Conservation (phyloP, 2,888 invertebrate species). For the Auanema sp. region DNA sequence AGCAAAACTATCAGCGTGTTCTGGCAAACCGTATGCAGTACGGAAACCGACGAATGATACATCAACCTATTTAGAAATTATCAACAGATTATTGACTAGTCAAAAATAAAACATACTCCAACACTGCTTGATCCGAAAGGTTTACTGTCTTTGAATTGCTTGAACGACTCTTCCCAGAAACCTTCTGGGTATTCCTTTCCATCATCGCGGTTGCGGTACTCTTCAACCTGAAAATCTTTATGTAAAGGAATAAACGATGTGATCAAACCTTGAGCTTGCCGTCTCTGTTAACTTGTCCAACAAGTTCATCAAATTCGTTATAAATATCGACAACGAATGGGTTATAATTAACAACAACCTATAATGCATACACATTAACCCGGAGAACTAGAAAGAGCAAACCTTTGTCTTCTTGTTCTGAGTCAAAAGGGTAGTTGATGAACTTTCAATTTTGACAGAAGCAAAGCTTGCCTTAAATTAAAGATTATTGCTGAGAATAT, state of each 20-base stretch:
- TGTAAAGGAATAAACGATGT: background rate
- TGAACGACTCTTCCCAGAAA: conserved; percentile 92
- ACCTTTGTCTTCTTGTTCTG: conserved; percentile 37
- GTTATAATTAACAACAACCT: conserved; percentile 64
- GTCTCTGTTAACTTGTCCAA: conserved; percentile 81
- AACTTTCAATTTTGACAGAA: conserved; percentile 25
- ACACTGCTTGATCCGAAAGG: conserved; percentile 73
- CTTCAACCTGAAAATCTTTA: conserved; percentile 75
- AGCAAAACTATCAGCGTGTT: conserved; percentile 89
- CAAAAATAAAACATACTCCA: conserved; percentile 26
- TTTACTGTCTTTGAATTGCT: conserved; percentile 89
- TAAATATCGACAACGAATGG: conserved; percentile 86
- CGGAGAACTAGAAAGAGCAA: background rate
- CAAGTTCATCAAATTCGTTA: conserved; percentile 71
- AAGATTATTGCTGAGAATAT: conserved; percentile 13
- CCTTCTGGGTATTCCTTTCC: conserved; percentile 70
- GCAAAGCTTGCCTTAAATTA: conserved; percentile 24
- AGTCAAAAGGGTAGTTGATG: conserved; percentile 23
- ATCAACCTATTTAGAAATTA: conserved; percentile 86
- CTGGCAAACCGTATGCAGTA: conserved; percentile 91
- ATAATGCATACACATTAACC: background rate
- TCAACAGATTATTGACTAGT: conserved; percentile 57
- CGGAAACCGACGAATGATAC: conserved; percentile 88
- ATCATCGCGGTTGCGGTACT: conserved; percentile 71
- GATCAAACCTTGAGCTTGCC: conserved; percentile 76